Evolutionary conservation across 2,113 vertebrate genomes (phyloP).

Genomic region (Vidua chalybeata): DNA sequence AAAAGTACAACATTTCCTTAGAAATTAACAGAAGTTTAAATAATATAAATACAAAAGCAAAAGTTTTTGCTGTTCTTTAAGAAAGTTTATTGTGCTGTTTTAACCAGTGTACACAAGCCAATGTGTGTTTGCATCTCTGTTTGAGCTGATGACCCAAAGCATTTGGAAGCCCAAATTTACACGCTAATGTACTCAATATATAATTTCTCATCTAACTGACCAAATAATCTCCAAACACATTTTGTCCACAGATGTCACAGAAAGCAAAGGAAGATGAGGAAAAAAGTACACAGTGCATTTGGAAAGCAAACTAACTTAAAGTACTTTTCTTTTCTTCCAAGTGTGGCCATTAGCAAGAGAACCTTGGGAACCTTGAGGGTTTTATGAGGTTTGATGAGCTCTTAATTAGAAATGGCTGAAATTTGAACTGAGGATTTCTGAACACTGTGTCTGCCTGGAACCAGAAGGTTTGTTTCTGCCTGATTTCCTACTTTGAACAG

Average conservation of each 20-base stretch:
- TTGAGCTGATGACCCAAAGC: not conserved
- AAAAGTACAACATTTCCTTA: not conserved
- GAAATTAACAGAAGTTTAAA: constrained; percentile 14
- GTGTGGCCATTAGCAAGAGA: constrained; percentile 27
- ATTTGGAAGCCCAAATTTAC: constrained; percentile 9
- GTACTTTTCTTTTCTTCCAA: not conserved
- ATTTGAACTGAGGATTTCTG: constrained; percentile 19
- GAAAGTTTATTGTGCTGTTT: not conserved
- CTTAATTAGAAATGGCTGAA: constrained; percentile 59
- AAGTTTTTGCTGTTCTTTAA: not conserved
- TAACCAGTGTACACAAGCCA: not conserved
- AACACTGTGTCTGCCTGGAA: not conserved
- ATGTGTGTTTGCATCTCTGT: not conserved
- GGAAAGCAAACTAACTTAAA: constrained; percentile 21
- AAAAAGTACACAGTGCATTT: constrained; percentile 20
- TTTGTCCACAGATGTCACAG: constrained; percentile 6
- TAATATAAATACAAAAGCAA: not conserved
- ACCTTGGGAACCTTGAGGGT: not conserved
- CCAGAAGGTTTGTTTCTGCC: constrained; percentile 11
- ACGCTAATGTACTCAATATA: not conserved
- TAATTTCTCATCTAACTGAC: constrained; percentile 26
- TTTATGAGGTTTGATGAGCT: constrained; percentile 48
- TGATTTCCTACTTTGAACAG: not conserved
- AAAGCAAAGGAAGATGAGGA: constrained; percentile 2
- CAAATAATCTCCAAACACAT: not conserved